Evolutionary conservation across 2,113 vertebrate species (phyloP).

Genomic region (Neodontobutis hainanensis): DNA sequence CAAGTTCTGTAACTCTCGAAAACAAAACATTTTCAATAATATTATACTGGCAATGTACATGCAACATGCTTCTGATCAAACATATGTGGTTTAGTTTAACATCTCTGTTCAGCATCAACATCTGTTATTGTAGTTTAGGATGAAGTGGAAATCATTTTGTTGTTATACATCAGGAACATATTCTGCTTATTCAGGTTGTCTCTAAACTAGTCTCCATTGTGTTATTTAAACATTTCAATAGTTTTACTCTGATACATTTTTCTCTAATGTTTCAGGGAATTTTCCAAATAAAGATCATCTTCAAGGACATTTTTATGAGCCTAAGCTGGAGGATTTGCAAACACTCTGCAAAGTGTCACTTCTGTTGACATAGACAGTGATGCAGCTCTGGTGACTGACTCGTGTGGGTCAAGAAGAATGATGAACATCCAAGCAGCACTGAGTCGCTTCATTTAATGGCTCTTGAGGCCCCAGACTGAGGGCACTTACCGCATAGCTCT

Average conservation of each 20-base stretch:
- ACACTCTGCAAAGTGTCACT: constrained; percentile 15
- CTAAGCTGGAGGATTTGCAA: constrained; percentile 37
- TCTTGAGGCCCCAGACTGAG: constrained; percentile 25
- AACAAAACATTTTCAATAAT: too few species aligned
- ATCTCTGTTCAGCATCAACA: constrained; percentile 38
- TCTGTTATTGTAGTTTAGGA: constrained; percentile 63
- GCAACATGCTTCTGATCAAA: too few species aligned
- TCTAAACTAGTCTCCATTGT: constrained; percentile 4
- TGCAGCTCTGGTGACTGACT: constrained; percentile 18
- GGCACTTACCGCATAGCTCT: constrained; percentile 36
- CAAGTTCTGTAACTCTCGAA: too few species aligned
- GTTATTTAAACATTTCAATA: neutral
- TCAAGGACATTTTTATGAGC: neutral
- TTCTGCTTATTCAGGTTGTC: neutral
- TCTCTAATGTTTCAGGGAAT: neutral
- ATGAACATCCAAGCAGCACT: constrained; percentile 44
- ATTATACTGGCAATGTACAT: neutral
- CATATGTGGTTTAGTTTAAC: constrained; percentile 10
- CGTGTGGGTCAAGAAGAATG: constrained; percentile 44
- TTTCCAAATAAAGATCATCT: constrained; percentile 11
- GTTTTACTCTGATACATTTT: neutral
- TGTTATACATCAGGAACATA: constrained; percentile 35
- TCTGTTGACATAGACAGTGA: constrained; percentile 7
- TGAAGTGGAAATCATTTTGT: constrained; percentile 46
- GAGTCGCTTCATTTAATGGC: constrained; percentile 55